Evolutionary conservation across 2,113 vertebrate species (phyloP).

Genomic region (Leptocoma aspasia): DNA sequence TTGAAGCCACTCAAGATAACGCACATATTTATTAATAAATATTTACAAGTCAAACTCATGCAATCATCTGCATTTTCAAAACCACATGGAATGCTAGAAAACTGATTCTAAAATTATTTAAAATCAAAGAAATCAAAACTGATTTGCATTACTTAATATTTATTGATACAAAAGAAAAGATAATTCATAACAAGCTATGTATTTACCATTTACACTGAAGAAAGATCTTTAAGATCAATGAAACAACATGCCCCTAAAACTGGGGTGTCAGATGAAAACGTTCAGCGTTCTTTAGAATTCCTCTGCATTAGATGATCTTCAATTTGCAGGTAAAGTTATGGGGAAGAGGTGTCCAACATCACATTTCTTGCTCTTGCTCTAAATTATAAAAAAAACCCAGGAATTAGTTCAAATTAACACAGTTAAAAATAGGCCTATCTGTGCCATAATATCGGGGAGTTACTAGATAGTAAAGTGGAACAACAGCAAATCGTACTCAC

Average conservation of each 20-base stretch:
- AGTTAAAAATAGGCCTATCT: not conserved
- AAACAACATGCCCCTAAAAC: not conserved
- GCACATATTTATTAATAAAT: not conserved
- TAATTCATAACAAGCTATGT: not conserved
- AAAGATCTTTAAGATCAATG: not conserved
- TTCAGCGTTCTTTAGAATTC: not conserved
- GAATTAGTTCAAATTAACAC: not conserved
- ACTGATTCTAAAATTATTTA: not conserved
- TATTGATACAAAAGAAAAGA: conserved; percentile 14
- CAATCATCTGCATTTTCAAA: not conserved
- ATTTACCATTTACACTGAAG: conserved; percentile 13
- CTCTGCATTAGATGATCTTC: not conserved
- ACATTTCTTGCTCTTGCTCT: not conserved
- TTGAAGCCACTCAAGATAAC: not conserved
- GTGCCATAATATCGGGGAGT: not conserved
- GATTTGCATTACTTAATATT: not conserved
- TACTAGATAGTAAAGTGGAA: not conserved
- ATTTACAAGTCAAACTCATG: not conserved
- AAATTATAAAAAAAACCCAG: not conserved
- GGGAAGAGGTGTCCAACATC: not conserved
- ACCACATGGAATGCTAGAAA: not conserved
- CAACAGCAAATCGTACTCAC: not conserved
- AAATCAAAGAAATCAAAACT: not conserved
- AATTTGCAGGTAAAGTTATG: not conserved
- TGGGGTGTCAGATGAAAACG: not conserved